A percentile compares a stretch with the other conserved stretches of the same genome.
These are phyloP conservation scores for Drosophila sturtevanti DNA, from an alignment of 1,140 invertebrate genomes.

Conservation along the genomic window DNA sequence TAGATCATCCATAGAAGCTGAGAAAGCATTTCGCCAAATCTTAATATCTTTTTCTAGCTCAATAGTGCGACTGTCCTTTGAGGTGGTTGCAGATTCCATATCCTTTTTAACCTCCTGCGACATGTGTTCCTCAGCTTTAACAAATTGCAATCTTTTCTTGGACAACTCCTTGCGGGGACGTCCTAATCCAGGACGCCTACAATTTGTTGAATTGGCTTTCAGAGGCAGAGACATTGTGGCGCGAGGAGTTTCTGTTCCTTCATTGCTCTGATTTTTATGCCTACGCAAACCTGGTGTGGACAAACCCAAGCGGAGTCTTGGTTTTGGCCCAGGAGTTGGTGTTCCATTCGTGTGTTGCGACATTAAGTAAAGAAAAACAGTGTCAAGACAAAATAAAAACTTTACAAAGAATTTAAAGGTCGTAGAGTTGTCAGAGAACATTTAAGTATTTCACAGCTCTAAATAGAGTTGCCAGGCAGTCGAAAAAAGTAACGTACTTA, in stretches of 20 bases:
- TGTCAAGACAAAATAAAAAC: background rate
- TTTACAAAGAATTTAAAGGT: background rate
- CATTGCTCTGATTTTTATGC: background rate
- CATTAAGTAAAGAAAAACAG: background rate
- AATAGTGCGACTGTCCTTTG: slow-evolving; percentile 25
- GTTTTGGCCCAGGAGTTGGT: slow-evolving; percentile 14
- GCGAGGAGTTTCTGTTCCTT: slow-evolving; percentile 48
- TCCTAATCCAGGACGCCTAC: slow-evolving; percentile 54
- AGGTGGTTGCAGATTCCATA: background rate
- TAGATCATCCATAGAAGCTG: slow-evolving; percentile 52
- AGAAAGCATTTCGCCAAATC: slow-evolving; percentile 57
- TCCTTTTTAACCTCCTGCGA: background rate
- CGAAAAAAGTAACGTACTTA: background rate
- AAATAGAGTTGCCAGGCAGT: background rate
- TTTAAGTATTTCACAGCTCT: no score
- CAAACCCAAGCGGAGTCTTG: slow-evolving; percentile 16
- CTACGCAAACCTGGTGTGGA: slow-evolving; percentile 7
- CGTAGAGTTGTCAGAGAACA: background rate
- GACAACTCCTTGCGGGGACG: slow-evolving; percentile 42
- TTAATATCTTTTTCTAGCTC: slow-evolving; percentile 57
- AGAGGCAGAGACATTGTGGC: background rate
- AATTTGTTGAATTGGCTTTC: slow-evolving; percentile 32
- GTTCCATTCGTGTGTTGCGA: slow-evolving; percentile 8
- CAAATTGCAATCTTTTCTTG: slow-evolving; percentile 62
- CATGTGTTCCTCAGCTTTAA: background rate